Conservation (phyloP, 2,888 invertebrate genomes). For the Leucozona laternaria region DNA sequence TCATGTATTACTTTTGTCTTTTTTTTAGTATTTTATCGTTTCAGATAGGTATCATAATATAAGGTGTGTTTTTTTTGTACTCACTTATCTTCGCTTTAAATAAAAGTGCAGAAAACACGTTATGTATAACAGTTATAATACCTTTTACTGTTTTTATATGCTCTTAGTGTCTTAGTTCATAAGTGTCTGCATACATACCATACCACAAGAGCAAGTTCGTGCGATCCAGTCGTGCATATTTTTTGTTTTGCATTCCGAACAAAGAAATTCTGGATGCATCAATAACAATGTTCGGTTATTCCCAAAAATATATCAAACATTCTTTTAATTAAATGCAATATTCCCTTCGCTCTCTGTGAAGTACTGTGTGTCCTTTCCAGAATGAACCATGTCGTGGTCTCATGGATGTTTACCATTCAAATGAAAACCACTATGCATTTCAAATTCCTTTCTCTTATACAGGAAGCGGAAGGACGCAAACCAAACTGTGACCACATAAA, state of each 20-base stretch:
- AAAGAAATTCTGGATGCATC: not conserved
- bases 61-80: too few species aligned
- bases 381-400: constrained; percentile 29
- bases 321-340: constrained; percentile 33
- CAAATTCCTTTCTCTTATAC: constrained; percentile 42
- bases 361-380: not conserved
- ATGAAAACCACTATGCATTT: constrained; percentile 47
- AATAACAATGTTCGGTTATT: not conserved
- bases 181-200: too few species aligned
- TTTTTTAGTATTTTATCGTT: too few species aligned
- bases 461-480: constrained; percentile 26
- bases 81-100: too few species aligned
- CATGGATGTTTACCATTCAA: constrained; percentile 41
- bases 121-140: too few species aligned
- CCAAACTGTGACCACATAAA: constrained; percentile 39
- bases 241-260: not conserved
- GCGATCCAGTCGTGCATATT: too few species aligned
- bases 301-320: not conserved
- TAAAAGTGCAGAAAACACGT: too few species aligned
- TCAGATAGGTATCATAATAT: too few species aligned
- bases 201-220: too few species aligned
- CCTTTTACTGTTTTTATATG: too few species aligned
- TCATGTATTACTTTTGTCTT: too few species aligned
- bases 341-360: not conserved
- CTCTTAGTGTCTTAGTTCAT: too few species aligned